phyloP scores from a whole-genome alignment of 2,888 invertebrate species.

The Campopleginae sp. region DNA sequence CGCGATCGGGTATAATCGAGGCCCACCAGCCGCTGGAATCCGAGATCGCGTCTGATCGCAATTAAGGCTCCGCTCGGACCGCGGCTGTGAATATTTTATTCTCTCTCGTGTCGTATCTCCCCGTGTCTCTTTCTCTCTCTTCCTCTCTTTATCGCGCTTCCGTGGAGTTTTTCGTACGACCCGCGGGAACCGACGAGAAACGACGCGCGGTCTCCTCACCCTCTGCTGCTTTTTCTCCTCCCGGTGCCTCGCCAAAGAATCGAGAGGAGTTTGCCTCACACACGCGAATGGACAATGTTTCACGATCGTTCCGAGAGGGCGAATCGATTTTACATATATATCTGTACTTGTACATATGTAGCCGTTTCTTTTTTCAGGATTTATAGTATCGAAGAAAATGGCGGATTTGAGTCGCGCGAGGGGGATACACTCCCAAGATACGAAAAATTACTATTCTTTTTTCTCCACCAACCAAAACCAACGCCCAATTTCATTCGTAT shows the following conservation, averaged over 20 bases:
- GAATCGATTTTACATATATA: conserved; percentile 22
- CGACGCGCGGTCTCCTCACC: conserved; percentile 22
- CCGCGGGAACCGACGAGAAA: conserved; percentile 53
- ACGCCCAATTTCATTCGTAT: not conserved
- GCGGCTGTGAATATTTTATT: conserved; percentile 84
- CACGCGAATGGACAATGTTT: conserved; percentile 29
- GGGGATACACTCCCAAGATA: not conserved
- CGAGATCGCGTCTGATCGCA: conserved; percentile 84
- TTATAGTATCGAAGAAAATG: conserved; percentile 23
- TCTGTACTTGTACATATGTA: conserved; percentile 15
- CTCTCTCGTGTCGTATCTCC: conserved; percentile 65
- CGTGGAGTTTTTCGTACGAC: conserved; percentile 52
- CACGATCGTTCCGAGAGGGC: conserved; percentile 4
- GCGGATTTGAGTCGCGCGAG: not conserved
- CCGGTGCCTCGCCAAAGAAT: conserved; percentile 36
- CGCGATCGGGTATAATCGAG: conserved; percentile 71
- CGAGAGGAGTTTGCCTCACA: conserved; percentile 18
- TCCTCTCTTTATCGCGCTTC: conserved; percentile 63
- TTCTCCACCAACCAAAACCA: not conserved
- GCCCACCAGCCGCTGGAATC: conserved; percentile 83
- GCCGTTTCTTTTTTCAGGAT: conserved; percentile 7
- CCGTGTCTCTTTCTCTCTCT: conserved; percentile 34
- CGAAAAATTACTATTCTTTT: not conserved
- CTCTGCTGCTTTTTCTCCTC: conserved; percentile 56
- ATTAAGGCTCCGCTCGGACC: conserved; percentile 82